Evolutionary conservation across 2,113 vertebrate genomes (phyloP).

Genomic region (Elephantulus edwardii): DNA sequence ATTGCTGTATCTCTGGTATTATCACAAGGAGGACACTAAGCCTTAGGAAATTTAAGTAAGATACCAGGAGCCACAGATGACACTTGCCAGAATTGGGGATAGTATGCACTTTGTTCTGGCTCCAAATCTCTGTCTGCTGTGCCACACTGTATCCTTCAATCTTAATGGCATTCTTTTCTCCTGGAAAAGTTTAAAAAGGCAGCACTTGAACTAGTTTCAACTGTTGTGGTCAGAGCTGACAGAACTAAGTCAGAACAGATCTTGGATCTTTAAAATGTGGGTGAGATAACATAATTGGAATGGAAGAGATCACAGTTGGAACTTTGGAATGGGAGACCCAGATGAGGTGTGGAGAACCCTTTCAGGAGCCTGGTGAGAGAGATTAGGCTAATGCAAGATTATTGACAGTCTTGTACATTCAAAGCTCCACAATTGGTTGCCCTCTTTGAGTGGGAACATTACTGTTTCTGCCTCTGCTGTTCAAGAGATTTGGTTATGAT

Average conservation of each 20-base stretch:
- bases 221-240: neutral
- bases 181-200: neutral
- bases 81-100: neutral
- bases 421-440: too few relatives aligned
- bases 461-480: neutral
- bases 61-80: neutral
- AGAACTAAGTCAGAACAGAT: neutral
- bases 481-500: neutral
- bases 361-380: too few relatives aligned
- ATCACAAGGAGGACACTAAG: neutral
- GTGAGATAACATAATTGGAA: neutral
- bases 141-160: neutral
- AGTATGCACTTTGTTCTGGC: fast-evolving
- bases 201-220: neutral
- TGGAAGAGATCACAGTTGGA: neutral
- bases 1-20: neutral
- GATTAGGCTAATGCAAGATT: too few relatives aligned
- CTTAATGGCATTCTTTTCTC: neutral
- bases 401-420: too few relatives aligned
- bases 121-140: neutral
- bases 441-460: neutral
- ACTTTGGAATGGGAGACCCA: neutral
- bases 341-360: too few relatives aligned
- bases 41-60: neutral
- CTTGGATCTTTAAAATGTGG: neutral